A percentile compares a stretch with the other conserved stretches of the same genome.
Conservation (phyloP, 92 coral and sea anemone genomes). For the Bergia sp. region DNA sequence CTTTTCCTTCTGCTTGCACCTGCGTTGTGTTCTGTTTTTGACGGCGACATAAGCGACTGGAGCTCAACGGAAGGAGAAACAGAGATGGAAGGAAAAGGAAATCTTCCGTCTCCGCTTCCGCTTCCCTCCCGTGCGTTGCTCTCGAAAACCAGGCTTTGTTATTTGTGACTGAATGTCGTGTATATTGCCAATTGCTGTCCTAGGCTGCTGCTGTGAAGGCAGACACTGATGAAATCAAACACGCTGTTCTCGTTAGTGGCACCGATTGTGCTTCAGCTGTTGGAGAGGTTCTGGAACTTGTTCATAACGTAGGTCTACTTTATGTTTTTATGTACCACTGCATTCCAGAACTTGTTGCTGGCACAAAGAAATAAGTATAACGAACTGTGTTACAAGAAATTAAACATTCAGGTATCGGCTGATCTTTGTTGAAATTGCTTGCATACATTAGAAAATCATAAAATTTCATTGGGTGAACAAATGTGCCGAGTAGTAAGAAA, state of each 20-base stretch:
- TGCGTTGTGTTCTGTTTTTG: too few species aligned
- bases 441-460: too few species aligned
- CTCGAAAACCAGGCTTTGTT: background rate
- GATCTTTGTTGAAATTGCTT: too few species aligned
- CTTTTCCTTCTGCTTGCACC: too few species aligned
- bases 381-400: background rate
- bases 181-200: background rate
- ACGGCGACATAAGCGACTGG: too few species aligned
- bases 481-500: too few species aligned
- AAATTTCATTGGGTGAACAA: too few species aligned
- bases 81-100: too few species aligned
- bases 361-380: background rate
- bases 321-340: background rate
- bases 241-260: constrained; percentile 77
- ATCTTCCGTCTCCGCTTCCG: too few species aligned
- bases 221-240: constrained; percentile 70
- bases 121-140: too few species aligned
- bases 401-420: background rate
- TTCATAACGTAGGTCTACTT: constrained; percentile 68
- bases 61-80: too few species aligned
- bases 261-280: constrained; percentile 87
- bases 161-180: background rate
- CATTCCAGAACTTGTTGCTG: background rate
- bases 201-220: constrained; percentile 95
- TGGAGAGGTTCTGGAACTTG: constrained; percentile 89